phyloP scores from a whole-genome alignment of 2,797 vertebrate species.

The Ibycter americanus region DNA sequence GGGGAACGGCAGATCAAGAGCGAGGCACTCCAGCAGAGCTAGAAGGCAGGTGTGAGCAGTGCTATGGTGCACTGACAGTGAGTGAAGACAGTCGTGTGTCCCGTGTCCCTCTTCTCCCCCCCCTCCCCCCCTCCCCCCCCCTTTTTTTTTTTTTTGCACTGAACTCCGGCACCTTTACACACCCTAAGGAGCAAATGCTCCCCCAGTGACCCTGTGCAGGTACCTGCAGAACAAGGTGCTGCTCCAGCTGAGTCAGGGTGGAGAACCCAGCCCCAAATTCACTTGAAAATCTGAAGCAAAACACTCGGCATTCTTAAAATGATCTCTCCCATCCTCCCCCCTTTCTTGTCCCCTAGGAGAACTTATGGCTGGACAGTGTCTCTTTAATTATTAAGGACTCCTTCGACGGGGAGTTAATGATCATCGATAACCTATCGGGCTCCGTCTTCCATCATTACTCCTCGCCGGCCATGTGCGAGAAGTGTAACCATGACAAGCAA shows the following conservation, averaged over 20 bases:
- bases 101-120: too few species aligned
- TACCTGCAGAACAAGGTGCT: slow-evolving; percentile 42
- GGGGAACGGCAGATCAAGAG: not conserved
- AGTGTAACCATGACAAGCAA: slow-evolving; percentile 90
- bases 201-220: not conserved
- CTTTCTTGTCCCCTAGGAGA: slow-evolving; percentile 92
- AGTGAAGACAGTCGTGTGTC: not conserved
- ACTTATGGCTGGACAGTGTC: slow-evolving; percentile 99
- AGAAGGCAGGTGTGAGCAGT: not conserved
- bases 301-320: slow-evolving; percentile 66
- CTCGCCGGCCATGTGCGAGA: slow-evolving; percentile 88
- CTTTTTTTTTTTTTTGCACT: not conserved
- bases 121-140: too few species aligned
- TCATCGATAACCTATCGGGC: slow-evolving; percentile 99
- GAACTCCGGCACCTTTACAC: slow-evolving; percentile 39
- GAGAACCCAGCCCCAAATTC: slow-evolving; percentile 59
- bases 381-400: slow-evolving; percentile 99
- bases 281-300: slow-evolving; percentile 56
- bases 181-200: not conserved
- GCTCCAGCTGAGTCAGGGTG: slow-evolving; percentile 50
- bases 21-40: slow-evolving; percentile 19
- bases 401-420: slow-evolving; percentile 98
- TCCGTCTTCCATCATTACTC: slow-evolving; percentile 99
- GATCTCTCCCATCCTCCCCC: slow-evolving; percentile 80
- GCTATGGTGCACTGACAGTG: not conserved